These are phyloP conservation scores for Chaenodraco wilsoni DNA, from an alignment of 2,797 vertebrate species.

Conservation along the genomic window DNA sequence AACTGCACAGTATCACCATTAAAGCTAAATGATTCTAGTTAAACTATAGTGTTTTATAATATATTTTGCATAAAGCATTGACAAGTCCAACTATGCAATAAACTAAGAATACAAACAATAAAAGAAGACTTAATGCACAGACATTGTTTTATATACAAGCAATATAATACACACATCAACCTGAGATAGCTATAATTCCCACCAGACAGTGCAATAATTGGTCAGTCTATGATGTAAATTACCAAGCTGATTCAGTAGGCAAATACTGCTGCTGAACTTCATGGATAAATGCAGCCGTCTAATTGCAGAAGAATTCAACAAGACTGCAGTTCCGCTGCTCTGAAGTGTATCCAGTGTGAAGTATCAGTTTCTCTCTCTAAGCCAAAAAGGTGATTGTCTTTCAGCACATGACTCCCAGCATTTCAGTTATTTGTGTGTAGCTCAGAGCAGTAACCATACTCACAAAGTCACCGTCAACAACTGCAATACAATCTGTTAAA, in stretches of 20 bases:
- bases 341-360: conserved; percentile 34
- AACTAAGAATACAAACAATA: conserved; percentile 5
- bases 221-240: conserved; percentile 30
- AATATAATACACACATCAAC: not conserved
- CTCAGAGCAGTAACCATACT: conserved; percentile 23
- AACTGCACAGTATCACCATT: not conserved
- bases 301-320: conserved; percentile 39
- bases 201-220: conserved; percentile 47
- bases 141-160: not conserved
- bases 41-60: not conserved
- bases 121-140: not conserved
- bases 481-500: conserved; percentile 29
- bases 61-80: not conserved
- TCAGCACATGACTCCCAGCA: conserved; percentile 17
- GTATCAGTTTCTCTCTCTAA: conserved; percentile 35
- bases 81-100: not conserved
- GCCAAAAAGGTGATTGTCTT: conserved; percentile 33
- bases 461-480: conserved; percentile 15
- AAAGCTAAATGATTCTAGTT: not conserved
- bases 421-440: conserved; percentile 40
- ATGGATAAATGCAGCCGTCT: conserved; percentile 51
- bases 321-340: conserved; percentile 16
- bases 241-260: conserved; percentile 24
- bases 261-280: conserved; percentile 35
- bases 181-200: conserved; percentile 11